phyloP scores from a whole-genome alignment of 92 coral and sea anemone species.

The Chrysogorgia sp. region DNA sequence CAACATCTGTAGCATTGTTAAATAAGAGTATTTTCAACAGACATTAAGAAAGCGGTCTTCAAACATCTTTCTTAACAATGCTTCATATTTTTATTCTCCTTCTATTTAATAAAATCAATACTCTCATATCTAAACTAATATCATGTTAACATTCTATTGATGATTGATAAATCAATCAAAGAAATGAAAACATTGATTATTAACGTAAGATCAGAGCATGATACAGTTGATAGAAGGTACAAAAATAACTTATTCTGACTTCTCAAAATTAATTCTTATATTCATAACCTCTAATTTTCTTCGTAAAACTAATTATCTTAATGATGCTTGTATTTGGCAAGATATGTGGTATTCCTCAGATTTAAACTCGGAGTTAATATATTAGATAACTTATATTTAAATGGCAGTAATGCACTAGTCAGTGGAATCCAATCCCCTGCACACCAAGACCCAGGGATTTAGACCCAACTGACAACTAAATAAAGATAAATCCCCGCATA shows the following conservation, averaged over 20 bases:
- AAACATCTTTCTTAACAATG: constrained; percentile 4
- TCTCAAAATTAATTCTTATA: not conserved
- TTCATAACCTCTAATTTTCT: no score
- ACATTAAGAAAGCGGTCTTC: constrained; percentile 51
- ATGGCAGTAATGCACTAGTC: no score
- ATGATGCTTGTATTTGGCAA: no score
- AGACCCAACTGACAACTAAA: no score
- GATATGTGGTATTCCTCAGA: no score
- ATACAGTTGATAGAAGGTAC: constrained; percentile 40
- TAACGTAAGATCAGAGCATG: constrained; percentile 49
- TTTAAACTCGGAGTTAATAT: no score
- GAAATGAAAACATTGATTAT: constrained; percentile 22
- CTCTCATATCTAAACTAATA: constrained; percentile 44
- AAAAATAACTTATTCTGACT: not conserved
- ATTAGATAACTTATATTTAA: no score
- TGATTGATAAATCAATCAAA: not conserved
- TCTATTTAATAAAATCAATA: constrained; percentile 25
- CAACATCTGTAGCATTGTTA: constrained; percentile 29
- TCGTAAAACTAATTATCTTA: no score
- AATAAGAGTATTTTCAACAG: constrained; percentile 26
- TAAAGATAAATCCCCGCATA: no score
- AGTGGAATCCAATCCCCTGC: no score
- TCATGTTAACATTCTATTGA: constrained; percentile 21
- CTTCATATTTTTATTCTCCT: not conserved
- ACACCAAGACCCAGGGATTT: no score